Conservation (phyloP, 1,140 invertebrate species). For the Macrobrachium rosenbergii region DNA sequence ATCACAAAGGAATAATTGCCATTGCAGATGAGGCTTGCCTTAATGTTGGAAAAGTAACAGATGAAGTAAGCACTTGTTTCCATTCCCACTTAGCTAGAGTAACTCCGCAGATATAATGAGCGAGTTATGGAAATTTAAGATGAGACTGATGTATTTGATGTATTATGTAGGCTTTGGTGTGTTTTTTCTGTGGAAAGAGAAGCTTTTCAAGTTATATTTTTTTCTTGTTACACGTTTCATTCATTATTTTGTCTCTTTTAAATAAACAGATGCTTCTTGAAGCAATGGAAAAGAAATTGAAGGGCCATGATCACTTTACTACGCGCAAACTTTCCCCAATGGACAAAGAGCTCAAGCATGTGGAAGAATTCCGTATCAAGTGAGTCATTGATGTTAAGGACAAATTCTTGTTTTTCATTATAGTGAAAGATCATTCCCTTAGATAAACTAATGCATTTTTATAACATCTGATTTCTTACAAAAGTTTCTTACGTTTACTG, state of each 20-base stretch:
- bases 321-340: constrained; percentile 86
- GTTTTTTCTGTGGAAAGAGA: not conserved
- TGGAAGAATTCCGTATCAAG: constrained; percentile 87
- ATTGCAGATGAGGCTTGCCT: constrained; percentile 96
- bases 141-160: not conserved
- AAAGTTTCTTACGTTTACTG: too few relatives aligned
- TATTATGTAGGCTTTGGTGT: not conserved
- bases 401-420: too few relatives aligned
- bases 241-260: constrained; percentile 66
- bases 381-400: constrained; percentile 67
- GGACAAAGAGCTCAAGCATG: constrained; percentile 85
- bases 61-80: constrained; percentile 71
- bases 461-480: too few relatives aligned
- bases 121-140: not conserved
- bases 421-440: too few relatives aligned
- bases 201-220: not conserved
- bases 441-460: too few relatives aligned
- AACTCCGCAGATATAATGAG: not conserved
- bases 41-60: constrained; percentile 93
- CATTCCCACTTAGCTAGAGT: not conserved
- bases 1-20: constrained; percentile 90
- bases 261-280: constrained; percentile 82
- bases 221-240: constrained; percentile 38
- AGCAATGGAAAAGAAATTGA: constrained; percentile 92
- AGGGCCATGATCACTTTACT: constrained; percentile 88